Conservation (phyloP, 2,113 vertebrate species). For the Notiomystis cincta region DNA sequence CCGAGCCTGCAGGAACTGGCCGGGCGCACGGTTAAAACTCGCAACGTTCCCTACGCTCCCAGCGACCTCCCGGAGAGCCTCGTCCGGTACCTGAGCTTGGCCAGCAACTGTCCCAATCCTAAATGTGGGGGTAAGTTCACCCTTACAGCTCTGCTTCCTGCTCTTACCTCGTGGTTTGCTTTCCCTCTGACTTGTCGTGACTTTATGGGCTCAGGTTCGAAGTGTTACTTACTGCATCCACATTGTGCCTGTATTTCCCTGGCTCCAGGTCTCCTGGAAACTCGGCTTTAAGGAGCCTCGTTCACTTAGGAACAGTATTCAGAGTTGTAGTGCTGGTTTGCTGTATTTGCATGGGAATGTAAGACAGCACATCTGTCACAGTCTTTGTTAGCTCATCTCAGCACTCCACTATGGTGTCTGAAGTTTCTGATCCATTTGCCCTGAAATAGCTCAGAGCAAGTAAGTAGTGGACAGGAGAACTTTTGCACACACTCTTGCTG, state of each 20-base stretch:
- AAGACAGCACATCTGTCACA: background rate
- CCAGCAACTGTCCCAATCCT: conserved; percentile 96
- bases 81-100: conserved; percentile 85
- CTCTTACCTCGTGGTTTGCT: background rate
- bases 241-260: background rate
- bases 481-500: background rate
- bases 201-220: background rate
- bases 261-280: background rate
- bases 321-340: background rate
- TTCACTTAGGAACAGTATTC: background rate
- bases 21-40: conserved; percentile 74
- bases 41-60: conserved; percentile 74
- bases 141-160: background rate
- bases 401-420: background rate
- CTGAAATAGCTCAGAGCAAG: background rate
- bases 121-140: conserved; percentile 87
- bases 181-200: background rate
- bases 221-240: background rate
- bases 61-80: conserved; percentile 84
- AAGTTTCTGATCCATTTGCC: fast-evolving
- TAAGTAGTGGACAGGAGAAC: background rate
- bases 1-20: conserved; percentile 79
- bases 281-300: background rate
- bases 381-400: background rate
- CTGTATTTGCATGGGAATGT: background rate